These are phyloP conservation scores for Chorisops tibialis DNA, from an alignment of 2,888 invertebrate genomes.

Conservation along the genomic window DNA sequence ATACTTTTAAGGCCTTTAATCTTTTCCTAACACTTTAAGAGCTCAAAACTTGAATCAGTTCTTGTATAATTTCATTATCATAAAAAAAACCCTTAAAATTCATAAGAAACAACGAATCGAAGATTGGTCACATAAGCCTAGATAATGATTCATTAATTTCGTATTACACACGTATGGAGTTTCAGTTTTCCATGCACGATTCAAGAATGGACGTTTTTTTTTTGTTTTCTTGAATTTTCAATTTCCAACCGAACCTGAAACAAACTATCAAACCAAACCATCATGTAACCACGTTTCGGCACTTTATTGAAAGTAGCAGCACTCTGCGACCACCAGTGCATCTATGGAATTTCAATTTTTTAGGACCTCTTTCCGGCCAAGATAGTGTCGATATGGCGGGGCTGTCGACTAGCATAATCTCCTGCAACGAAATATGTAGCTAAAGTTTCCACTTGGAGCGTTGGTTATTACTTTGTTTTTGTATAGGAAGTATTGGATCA, in stretches of 20 bases:
- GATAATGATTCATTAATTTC: conserved; percentile 22
- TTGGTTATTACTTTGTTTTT: too few relatives aligned
- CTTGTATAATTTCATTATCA: too few relatives aligned
- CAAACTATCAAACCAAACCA: too few relatives aligned
- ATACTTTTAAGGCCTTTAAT: too few relatives aligned
- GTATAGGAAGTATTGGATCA: conserved; percentile 17
- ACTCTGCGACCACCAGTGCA: conserved; percentile 3
- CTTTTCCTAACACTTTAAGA: too few relatives aligned
- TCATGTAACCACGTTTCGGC: conserved; percentile 12
- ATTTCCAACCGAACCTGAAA: not conserved
- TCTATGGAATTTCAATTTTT: conserved; percentile 20
- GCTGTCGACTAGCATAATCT: not conserved
- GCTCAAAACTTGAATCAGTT: too few relatives aligned
- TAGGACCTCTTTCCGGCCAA: conserved; percentile 19
- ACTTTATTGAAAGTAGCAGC: conserved; percentile 14
- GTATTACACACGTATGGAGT: conserved; percentile 6
- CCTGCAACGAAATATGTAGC: not conserved
- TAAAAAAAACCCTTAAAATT: too few relatives aligned
- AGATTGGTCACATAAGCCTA: conserved; percentile 17
- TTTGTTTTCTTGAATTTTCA: conserved; percentile 2
- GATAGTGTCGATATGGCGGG: not conserved
- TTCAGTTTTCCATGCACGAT: conserved; percentile 6
- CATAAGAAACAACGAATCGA: not conserved
- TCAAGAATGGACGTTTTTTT: not conserved
- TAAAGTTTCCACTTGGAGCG: not conserved